phyloP scores from a whole-genome alignment of 2,797 vertebrate species.

The Poeciliopsis paucimaculata region DNA sequence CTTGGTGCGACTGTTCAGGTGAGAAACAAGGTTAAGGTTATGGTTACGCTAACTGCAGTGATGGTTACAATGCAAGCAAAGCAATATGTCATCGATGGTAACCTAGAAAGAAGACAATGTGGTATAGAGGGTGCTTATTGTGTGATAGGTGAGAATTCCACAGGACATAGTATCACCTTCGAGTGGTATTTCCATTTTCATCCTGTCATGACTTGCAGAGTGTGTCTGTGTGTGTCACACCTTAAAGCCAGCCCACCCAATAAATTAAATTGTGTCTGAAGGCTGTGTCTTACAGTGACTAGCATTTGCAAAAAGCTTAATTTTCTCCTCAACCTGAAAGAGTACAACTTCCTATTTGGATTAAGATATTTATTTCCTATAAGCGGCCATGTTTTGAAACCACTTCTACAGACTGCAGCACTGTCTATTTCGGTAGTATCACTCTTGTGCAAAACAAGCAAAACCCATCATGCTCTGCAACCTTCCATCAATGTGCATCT shows the following conservation, averaged over 20 bases:
- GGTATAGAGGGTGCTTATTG: neutral
- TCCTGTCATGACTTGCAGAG: neutral
- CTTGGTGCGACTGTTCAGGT: neutral
- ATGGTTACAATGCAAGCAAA: neutral
- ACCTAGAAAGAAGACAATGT: neutral
- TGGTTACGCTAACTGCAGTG: neutral
- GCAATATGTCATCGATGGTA: neutral
- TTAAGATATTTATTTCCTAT: neutral
- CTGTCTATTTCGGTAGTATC: slow-evolving; percentile 13
- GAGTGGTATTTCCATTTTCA: neutral
- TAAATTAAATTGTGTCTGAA: neutral
- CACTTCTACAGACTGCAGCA: neutral
- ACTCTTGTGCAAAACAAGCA: slow-evolving; percentile 13
- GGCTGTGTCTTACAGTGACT: neutral
- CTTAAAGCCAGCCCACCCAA: neutral
- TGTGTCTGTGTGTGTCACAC: neutral
- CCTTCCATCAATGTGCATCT: slow-evolving; percentile 6
- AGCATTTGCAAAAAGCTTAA: neutral
- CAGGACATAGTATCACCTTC: neutral
- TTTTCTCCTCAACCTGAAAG: neutral
- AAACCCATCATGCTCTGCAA: slow-evolving; percentile 8
- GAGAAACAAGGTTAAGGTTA: neutral
- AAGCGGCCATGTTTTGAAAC: slow-evolving; percentile 9
- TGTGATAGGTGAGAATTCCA: slow-evolving; percentile 4
- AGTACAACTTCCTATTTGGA: slow-evolving; percentile 9